Base-by-base conservation (phyloP, 2,113 vertebrate species). In the Cebus imitator region DNA sequence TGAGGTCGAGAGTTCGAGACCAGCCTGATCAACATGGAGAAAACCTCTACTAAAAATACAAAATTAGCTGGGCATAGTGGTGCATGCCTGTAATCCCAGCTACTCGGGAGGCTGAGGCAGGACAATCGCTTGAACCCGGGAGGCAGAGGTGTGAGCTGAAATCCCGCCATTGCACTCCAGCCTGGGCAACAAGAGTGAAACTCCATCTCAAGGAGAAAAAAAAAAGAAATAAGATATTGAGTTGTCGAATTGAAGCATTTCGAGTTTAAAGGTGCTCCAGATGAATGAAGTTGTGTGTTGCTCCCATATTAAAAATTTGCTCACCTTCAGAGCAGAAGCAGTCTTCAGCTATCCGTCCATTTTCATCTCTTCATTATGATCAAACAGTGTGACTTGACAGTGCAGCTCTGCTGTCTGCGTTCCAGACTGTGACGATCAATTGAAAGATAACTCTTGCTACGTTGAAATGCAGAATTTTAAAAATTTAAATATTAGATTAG, bases 301-400 rank as follows among this genome's bases (percentile, higher is more conserved):
- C 27, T 97, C 0, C 0, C 64, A 5, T 52, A 20, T 87, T 96
- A 68, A 52, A 95, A 73, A 32, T 17, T 66, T 30, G 91, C 95
- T 90, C 25, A 48, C 70, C 30, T 78, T 40, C 37, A 45, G 93
- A 87, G 37, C 64, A 87, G 61, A n/a, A 94, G 86, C 37, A 92
- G 8, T 40, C 66, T 84, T 97, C 50, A 85, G 1, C 37, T 78
- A 66, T 75, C 97, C 92, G 37, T 97, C 58, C 91, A 32, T 40
- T 45, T 87, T 85, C 94, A 61, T 94, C 96, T 92, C 32, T 66
- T 64, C 14, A 76, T 97, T 57, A 4, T 91, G 92, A 72, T 96
- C 64, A 76, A 50, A 32, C 88, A 16, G 0, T 80, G 68, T 72
- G 82, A 96, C 94, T 97, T 97, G 32, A 50, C 68, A 97, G 17